Evolutionary conservation across 2,113 vertebrate genomes (phyloP).

Genomic region (Phoxinus phoxinus): DNA sequence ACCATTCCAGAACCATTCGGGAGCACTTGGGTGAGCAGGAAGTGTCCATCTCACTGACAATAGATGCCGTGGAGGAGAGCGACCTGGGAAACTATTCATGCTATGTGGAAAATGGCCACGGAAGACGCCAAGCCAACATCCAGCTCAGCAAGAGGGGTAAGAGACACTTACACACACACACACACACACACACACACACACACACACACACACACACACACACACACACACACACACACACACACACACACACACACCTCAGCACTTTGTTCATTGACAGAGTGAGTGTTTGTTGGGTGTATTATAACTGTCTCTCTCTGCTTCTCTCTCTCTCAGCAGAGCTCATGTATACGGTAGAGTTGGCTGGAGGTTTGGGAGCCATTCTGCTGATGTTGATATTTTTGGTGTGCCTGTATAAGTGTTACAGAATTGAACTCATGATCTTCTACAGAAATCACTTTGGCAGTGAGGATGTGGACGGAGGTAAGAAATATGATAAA

Average conservation of each 20-base stretch:
- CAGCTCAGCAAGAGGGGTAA: conserved; percentile 90
- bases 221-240: no score
- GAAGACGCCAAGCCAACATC: conserved; percentile 86
- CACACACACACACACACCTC: no score
- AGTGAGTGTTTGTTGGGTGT: not conserved
- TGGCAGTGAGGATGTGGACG: conserved; percentile 93
- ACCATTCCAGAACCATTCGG: conserved; percentile 82
- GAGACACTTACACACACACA: not conserved
- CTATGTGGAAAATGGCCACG: conserved; percentile 92
- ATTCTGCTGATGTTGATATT: conserved; percentile 94
- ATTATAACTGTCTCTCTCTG: conserved; percentile 32
- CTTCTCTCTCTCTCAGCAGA: conserved; percentile 79
- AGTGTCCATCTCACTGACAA: conserved; percentile 88
- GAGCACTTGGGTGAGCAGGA: conserved; percentile 97
- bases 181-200: no score
- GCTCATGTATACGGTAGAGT: conserved; percentile 97
- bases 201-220: no score
- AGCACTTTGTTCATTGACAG: not conserved
- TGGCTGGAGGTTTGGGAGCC: conserved; percentile 95
- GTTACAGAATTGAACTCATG: conserved; percentile 98
- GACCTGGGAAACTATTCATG: conserved; percentile 96
- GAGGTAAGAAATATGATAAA: conserved; percentile 80
- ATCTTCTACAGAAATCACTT: conserved; percentile 98
- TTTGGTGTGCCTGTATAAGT: conserved; percentile 95
- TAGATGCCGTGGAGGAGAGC: conserved; percentile 87